phyloP scores from a whole-genome alignment of 2,888 invertebrate genomes.

The Pammene fasciana region DNA sequence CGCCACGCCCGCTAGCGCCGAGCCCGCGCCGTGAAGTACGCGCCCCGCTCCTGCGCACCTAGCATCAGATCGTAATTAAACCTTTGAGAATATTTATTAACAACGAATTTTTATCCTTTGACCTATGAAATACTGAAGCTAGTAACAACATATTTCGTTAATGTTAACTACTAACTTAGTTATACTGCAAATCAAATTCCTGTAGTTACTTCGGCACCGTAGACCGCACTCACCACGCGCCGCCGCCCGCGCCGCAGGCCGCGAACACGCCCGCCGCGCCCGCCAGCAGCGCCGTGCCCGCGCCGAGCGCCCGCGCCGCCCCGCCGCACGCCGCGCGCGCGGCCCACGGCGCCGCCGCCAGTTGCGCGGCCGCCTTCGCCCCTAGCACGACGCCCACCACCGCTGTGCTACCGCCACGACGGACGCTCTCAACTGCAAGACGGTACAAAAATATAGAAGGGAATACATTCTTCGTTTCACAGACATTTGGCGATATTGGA shows the following conservation, averaged over 20 bases:
- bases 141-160: too few species aligned
- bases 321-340: constrained; percentile 60
- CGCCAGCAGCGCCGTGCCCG: constrained; percentile 63
- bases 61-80: background rate
- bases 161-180: too few species aligned
- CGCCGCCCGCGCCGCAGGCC: constrained; percentile 45
- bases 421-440: constrained; percentile 26
- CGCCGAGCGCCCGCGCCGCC: constrained; percentile 60
- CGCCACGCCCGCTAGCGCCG: constrained; percentile 65
- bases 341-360: constrained; percentile 62
- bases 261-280: constrained; percentile 53
- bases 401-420: constrained; percentile 57
- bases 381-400: constrained; percentile 66
- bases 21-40: constrained; percentile 65
- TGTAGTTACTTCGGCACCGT: background rate
- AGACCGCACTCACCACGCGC: constrained; percentile 32
- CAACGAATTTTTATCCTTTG: too few species aligned
- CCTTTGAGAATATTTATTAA: too few species aligned
- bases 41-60: constrained; percentile 56
- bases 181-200: too few species aligned
- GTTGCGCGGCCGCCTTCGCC: constrained; percentile 54
- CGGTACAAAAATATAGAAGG: background rate
- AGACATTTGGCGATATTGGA: too few species aligned
- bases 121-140: too few species aligned
- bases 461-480: too few species aligned